These are phyloP conservation scores for Elysia crispata DNA, from an alignment of 2,888 invertebrate species.

Conservation along the genomic window DNA sequence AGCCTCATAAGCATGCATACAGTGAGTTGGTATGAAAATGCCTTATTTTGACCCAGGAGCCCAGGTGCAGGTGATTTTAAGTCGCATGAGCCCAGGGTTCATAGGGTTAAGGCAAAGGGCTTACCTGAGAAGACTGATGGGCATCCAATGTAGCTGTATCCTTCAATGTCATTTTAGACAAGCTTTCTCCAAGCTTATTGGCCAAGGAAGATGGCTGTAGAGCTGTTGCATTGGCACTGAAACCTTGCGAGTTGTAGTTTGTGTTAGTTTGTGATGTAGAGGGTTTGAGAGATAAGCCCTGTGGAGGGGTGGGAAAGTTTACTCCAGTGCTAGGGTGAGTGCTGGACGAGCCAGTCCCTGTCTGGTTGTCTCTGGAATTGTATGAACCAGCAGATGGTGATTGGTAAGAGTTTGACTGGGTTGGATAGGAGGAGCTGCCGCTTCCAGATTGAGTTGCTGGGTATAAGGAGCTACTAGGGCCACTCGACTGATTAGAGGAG, in stretches of 20 bases:
- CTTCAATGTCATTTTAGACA: constrained; percentile 72
- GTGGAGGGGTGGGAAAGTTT: constrained; percentile 31
- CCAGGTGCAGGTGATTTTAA: too few relatives aligned
- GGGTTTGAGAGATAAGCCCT: constrained; percentile 46
- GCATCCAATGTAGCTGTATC: constrained; percentile 62
- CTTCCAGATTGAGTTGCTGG: constrained; percentile 52
- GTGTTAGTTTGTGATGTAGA: constrained; percentile 63
- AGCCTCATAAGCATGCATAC: too few relatives aligned
- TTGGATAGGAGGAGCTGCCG: constrained; percentile 47
- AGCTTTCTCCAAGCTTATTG: constrained; percentile 71
- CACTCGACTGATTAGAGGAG: constrained; percentile 45
- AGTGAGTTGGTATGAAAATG: too few relatives aligned
- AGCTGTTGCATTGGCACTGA: constrained; percentile 35
- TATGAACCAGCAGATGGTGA: constrained; percentile 47
- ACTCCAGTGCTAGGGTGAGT: constrained; percentile 48
- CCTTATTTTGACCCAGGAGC: too few relatives aligned
- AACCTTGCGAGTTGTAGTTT: constrained; percentile 62
- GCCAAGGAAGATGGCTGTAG: constrained; percentile 65
- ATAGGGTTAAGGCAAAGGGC: constrained; percentile 26
- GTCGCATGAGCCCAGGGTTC: too few relatives aligned
- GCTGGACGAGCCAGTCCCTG: constrained; percentile 34
- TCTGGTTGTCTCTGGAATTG: constrained; percentile 46
- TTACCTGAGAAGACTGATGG: constrained; percentile 58
- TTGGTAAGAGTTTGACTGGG: constrained; percentile 68
- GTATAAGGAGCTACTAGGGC: constrained; percentile 56